Conservation (phyloP, 2,888 invertebrate genomes). For the Pandemis corylana region DNA sequence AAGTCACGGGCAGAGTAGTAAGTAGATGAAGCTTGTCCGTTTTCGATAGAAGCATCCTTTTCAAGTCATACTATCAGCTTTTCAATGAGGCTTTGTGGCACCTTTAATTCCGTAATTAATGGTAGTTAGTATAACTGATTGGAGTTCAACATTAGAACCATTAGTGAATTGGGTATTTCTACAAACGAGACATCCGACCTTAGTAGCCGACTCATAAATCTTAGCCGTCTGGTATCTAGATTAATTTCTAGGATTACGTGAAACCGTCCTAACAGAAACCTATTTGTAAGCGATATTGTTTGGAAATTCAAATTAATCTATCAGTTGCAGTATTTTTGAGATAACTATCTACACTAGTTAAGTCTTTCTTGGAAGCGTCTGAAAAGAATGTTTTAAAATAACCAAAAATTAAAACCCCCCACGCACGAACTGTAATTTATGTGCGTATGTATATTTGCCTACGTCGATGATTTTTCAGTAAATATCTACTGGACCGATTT, state of each 20-base stretch:
- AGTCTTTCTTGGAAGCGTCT: too few species aligned
- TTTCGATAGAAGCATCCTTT: too few species aligned
- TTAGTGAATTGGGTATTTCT: slow-evolving; percentile 19
- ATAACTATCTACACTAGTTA: background rate
- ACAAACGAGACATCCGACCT: background rate
- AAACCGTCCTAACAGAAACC: slow-evolving; percentile 15
- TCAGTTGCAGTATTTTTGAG: background rate
- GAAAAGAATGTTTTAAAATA: too few species aligned
- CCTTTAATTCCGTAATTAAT: background rate
- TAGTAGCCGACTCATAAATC: background rate
- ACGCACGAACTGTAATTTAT: too few species aligned
- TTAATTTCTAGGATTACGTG: slow-evolving; percentile 6
- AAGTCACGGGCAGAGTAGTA: too few species aligned
- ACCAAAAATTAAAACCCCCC: too few species aligned
- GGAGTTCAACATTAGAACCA: slow-evolving; percentile 25
- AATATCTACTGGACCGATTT: too few species aligned
- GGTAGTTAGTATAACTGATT: slow-evolving; percentile 1
- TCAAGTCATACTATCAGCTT: too few species aligned
- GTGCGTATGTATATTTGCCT: too few species aligned
- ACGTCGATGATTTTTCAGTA: too few species aligned
- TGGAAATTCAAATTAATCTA: slow-evolving; percentile 8
- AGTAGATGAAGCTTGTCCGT: too few species aligned
- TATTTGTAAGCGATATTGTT: slow-evolving; percentile 23
- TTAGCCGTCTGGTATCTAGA: background rate
- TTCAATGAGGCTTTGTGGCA: background rate